Percentiles rank a stretch among this genome's conserved stretches.
Conservation (phyloP, 2,888 invertebrate genomes). For the Aleiodes testaceus region DNA sequence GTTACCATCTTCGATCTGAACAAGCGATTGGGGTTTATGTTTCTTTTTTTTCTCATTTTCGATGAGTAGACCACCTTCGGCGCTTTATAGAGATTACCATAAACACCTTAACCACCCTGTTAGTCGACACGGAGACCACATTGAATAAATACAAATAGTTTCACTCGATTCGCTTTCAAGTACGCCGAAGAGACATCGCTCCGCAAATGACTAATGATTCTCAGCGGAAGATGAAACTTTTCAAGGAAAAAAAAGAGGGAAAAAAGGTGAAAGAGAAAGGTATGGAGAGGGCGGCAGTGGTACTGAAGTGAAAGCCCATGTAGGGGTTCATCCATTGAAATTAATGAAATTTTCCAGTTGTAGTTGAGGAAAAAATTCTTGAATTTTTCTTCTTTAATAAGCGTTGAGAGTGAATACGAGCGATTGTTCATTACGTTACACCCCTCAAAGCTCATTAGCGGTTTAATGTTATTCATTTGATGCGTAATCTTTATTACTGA, state of each 20-base stretch:
- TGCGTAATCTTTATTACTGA: constrained; percentile 5
- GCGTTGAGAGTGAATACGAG: not conserved
- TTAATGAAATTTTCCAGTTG: not conserved
- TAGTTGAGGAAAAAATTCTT: not conserved
- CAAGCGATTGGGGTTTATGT: constrained; percentile 3
- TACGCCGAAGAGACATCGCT: constrained; percentile 55
- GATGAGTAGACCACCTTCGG: constrained; percentile 57
- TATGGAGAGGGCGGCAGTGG: not conserved
- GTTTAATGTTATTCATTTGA: not conserved
- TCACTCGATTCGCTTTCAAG: constrained; percentile 53
- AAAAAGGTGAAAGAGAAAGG: constrained; percentile 53
- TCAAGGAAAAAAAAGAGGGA: constrained; percentile 33
- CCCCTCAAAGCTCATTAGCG: constrained; percentile 12
- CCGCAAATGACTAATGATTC: constrained; percentile 66
- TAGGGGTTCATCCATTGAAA: not conserved
- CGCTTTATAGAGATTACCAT: constrained; percentile 60
- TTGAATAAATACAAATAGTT: constrained; percentile 58
- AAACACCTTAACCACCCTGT: constrained; percentile 63
- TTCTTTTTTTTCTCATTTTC: not conserved
- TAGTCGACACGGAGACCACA: constrained; percentile 44
- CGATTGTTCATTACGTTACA: constrained; percentile 11
- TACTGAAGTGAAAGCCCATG: constrained; percentile 29
- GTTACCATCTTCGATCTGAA: constrained; percentile 10
- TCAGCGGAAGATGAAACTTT: constrained; percentile 43
- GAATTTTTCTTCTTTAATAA: constrained; percentile 4